phyloP scores from a whole-genome alignment of 2,888 invertebrate genomes.

The Tiphia femorata region DNA sequence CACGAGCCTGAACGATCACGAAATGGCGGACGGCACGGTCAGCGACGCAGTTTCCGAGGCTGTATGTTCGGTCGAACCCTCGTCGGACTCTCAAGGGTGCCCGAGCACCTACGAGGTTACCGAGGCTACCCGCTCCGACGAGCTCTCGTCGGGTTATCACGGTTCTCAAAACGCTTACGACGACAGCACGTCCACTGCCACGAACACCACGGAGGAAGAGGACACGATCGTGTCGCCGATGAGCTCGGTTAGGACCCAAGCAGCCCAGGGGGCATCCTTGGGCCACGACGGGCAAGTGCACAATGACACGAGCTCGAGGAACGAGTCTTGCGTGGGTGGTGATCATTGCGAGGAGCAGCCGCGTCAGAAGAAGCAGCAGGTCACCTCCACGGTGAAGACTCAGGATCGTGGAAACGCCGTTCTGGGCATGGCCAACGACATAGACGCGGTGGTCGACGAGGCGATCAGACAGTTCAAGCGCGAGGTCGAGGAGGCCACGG shows the following conservation, averaged over 20 bases:
- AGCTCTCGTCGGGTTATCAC: too few species aligned
- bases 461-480: constrained; percentile 57
- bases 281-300: constrained; percentile 11
- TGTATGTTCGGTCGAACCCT: too few species aligned
- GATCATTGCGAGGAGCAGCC: constrained; percentile 33
- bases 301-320: constrained; percentile 7
- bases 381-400: constrained; percentile 59
- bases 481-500: constrained; percentile 50
- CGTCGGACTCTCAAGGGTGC: too few species aligned
- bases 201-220: constrained; percentile 17
- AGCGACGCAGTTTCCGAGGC: too few species aligned
- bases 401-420: constrained; percentile 59
- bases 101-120: too few species aligned
- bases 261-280: constrained; percentile 30
- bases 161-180: too few species aligned
- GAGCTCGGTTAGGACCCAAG: constrained; percentile 58
- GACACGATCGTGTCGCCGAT: constrained; percentile 13
- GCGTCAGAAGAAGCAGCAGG: constrained; percentile 41
- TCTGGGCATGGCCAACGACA: constrained; percentile 60
- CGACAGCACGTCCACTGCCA: too few species aligned
- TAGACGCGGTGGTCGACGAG: constrained; percentile 57
- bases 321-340: constrained; percentile 17
- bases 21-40: constrained; percentile 34
- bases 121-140: too few species aligned
- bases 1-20: constrained; percentile 23